Evolutionary conservation across 1,140 invertebrate species (phyloP).

Genomic region (Artemia franciscana): DNA sequence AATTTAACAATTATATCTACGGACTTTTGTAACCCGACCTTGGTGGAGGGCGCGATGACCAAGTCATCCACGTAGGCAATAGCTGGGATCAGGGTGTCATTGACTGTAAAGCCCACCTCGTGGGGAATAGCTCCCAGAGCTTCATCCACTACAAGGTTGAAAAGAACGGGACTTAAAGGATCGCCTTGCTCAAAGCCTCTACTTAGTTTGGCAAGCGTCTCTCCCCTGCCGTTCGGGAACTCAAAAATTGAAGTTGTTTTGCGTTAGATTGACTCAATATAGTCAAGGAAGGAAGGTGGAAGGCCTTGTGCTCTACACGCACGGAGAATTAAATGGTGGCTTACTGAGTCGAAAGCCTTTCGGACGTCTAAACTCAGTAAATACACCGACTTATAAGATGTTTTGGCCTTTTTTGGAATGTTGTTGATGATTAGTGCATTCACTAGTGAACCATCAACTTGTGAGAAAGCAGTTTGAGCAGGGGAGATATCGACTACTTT

Average conservation of each 20-base stretch:
- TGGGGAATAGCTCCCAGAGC: conserved; percentile 13
- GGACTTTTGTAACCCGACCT: conserved; percentile 8
- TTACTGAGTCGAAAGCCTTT: conserved; percentile 3
- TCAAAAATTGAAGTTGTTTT: not conserved
- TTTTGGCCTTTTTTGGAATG: not conserved
- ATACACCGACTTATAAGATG: not conserved
- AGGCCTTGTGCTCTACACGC: not conserved
- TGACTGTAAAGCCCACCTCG: conserved; percentile 1
- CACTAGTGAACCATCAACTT: not conserved
- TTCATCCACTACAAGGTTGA: conserved; percentile 24
- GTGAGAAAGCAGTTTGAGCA: not conserved
- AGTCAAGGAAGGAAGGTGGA: not conserved
- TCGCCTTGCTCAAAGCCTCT: conserved; percentile 27
- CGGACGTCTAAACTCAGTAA: not conserved
- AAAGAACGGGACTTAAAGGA: conserved; percentile 24
- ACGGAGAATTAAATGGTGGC: not conserved
- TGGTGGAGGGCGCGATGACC: conserved; percentile 11
- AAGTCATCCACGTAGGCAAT: conserved; percentile 19
- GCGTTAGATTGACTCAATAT: not conserved
- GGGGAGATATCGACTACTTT: too few species aligned
- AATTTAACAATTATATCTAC: conserved; percentile 6
- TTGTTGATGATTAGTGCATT: not conserved
- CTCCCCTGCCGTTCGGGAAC: not conserved
- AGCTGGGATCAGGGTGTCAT: conserved; percentile 1
- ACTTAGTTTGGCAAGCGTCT: not conserved